Conservation (phyloP, 1,140 invertebrate genomes). For the Drosophila serrata region DNA sequence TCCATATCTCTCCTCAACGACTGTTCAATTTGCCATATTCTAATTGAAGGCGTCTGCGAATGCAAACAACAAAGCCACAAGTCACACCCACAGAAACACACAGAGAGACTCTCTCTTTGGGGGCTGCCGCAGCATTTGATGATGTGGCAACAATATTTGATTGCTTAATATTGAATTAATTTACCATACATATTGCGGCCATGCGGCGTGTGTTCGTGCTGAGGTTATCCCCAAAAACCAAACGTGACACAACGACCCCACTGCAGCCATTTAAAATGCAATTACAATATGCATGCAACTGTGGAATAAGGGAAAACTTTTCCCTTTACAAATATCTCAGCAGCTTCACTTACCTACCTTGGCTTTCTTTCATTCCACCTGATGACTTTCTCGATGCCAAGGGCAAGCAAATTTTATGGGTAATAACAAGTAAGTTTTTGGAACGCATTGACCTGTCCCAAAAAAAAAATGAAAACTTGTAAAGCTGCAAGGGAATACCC, state of each 20-base stretch:
- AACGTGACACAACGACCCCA: background rate
- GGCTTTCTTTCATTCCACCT: constrained; percentile 15
- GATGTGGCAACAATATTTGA: constrained; percentile 81
- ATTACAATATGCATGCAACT: constrained; percentile 49
- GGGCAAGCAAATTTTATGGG: constrained; percentile 62
- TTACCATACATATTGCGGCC: constrained; percentile 74
- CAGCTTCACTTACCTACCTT: constrained; percentile 2
- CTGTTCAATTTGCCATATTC: constrained; percentile 72
- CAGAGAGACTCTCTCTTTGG: constrained; percentile 32
- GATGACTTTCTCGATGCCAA: constrained; percentile 23
- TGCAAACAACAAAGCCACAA: constrained; percentile 40
- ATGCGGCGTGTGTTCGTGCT: constrained; percentile 44
- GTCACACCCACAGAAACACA: constrained; percentile 28
- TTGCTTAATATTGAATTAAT: constrained; percentile 82
- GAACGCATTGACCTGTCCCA: constrained; percentile 71
- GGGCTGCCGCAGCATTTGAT: constrained; percentile 68
- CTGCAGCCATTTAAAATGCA: constrained; percentile 64
- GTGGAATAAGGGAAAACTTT: constrained; percentile 37
- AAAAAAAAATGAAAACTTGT: constrained; percentile 32
- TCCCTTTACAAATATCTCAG: constrained; percentile 17
- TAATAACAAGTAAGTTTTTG: constrained; percentile 47
- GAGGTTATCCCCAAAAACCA: constrained; percentile 38
- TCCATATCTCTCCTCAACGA: constrained; percentile 24
- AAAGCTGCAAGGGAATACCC: constrained; percentile 8
- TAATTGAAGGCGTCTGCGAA: constrained; percentile 59